phyloP scores from a whole-genome alignment of 2,113 vertebrate genomes.

The human region DNA sequence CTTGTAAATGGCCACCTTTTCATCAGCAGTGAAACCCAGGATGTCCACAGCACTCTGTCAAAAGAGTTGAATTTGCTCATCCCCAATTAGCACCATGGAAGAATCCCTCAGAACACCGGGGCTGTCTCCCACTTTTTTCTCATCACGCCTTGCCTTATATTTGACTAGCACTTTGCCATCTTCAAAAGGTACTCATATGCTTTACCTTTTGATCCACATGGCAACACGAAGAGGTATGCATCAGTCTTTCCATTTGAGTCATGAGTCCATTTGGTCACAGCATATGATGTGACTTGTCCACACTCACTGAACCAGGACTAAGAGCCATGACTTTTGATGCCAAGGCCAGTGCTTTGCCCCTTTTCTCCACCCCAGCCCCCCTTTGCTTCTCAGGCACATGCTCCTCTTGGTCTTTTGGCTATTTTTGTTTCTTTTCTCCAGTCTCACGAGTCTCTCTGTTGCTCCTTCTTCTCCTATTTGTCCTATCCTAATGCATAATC shows the following conservation, averaged over 20 bases:
- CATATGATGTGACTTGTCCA: not conserved
- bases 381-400: not conserved
- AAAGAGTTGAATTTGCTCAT: slow-evolving; percentile 36
- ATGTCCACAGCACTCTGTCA: slow-evolving; percentile 88
- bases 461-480: not conserved
- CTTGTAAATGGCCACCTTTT: slow-evolving; percentile 91
- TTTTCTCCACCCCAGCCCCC: not conserved
- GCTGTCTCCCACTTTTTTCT: not conserved
- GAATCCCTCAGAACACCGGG: not conserved
- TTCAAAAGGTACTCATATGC: not conserved
- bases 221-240: not conserved
- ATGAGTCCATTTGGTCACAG: not conserved
- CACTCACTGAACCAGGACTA: not conserved
- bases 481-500: not conserved
- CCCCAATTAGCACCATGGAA: not conserved
- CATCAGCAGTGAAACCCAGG: slow-evolving; percentile 88
- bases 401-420: not conserved
- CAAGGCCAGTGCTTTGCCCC: not conserved
- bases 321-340: not conserved
- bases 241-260: not conserved
- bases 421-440: not conserved
- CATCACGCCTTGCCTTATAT: not conserved
- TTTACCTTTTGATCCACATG: not conserved
- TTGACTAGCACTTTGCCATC: not conserved
- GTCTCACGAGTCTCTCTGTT: not conserved